A percentile compares a stretch with the other conserved stretches of the same genome.
These are phyloP conservation scores for Manis pentadactyla DNA, from an alignment of 2,797 vertebrate species.

Conservation along the genomic window DNA sequence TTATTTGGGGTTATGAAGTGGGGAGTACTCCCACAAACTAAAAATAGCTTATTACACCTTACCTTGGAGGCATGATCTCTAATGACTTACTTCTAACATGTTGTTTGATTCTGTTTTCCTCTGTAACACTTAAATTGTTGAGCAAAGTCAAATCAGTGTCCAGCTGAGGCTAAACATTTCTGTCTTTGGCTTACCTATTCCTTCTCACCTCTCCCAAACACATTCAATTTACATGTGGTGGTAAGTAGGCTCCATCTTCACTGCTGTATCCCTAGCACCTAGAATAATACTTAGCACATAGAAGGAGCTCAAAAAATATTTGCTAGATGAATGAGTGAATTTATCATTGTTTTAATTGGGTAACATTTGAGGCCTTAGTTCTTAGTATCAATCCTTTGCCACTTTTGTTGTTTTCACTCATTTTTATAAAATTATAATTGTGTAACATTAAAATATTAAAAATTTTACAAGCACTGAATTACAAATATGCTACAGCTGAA, in stretches of 20 bases:
- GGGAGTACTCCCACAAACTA: neutral
- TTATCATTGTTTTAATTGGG: constrained; percentile 47
- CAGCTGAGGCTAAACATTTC: neutral
- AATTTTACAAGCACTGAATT: neutral
- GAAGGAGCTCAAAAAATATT: constrained; percentile 8
- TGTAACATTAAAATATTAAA: constrained; percentile 16
- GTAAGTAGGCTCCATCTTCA: neutral
- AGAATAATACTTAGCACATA: neutral
- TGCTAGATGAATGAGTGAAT: neutral
- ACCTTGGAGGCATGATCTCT: neutral
- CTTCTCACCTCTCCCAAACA: neutral
- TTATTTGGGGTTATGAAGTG: neutral
- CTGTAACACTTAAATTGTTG: neutral
- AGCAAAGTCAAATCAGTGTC: neutral
- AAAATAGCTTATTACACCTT: neutral
- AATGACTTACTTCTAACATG: neutral
- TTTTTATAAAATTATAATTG: constrained; percentile 35
- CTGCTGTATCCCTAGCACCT: neutral
- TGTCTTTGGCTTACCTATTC: constrained; percentile 42
- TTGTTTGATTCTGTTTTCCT: constrained; percentile 1
- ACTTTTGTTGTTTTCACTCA: constrained; percentile 42
- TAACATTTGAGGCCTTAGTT: constrained; percentile 25
- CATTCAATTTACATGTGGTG: neutral
- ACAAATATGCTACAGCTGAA: neutral
- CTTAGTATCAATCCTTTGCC: constrained; percentile 31